A percentile compares a stretch with the other conserved stretches of the same genome.
phyloP scores from a whole-genome alignment of 2,888 invertebrate genomes.

The Chydorus sphaericus region DNA sequence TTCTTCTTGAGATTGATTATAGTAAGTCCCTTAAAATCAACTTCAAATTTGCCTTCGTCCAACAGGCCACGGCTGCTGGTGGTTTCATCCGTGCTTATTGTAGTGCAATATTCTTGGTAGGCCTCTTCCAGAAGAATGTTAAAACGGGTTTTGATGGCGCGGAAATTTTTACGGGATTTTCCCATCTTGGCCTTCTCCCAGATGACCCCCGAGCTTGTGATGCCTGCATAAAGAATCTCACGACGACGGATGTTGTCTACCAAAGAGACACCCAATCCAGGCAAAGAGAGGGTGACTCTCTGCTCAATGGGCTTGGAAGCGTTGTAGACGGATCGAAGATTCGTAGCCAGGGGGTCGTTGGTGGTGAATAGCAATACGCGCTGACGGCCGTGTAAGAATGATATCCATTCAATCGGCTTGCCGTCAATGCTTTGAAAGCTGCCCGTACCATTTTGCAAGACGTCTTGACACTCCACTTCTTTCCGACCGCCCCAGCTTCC shows the following conservation, averaged over 20 bases:
- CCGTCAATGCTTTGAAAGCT: background rate
- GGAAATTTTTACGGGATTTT: constrained; percentile 49
- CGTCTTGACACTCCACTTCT: background rate
- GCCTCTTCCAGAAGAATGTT: constrained; percentile 54
- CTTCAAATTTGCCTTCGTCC: constrained; percentile 31
- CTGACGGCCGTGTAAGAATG: constrained; percentile 88
- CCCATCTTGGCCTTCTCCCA: constrained; percentile 72
- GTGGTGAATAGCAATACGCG: constrained; percentile 77
- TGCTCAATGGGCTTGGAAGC: constrained; percentile 48
- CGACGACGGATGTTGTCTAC: constrained; percentile 64
- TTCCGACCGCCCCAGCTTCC: background rate
- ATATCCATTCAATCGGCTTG: constrained; percentile 49
- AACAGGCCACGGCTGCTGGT: background rate
- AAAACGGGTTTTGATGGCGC: constrained; percentile 55
- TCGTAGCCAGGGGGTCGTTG: constrained; percentile 52
- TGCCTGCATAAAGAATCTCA: constrained; percentile 69
- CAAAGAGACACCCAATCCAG: constrained; percentile 82
- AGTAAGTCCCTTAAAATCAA: constrained; percentile 57
- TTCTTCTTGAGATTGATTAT: constrained; percentile 56
- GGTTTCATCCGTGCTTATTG: background rate
- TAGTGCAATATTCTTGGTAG: constrained; percentile 50
- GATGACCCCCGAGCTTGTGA: constrained; percentile 75
- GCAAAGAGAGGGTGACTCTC: constrained; percentile 63
- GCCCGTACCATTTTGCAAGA: background rate
- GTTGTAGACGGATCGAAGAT: constrained; percentile 44